phyloP scores from a whole-genome alignment of 2,797 vertebrate genomes.

The Salmo trutta region DNA sequence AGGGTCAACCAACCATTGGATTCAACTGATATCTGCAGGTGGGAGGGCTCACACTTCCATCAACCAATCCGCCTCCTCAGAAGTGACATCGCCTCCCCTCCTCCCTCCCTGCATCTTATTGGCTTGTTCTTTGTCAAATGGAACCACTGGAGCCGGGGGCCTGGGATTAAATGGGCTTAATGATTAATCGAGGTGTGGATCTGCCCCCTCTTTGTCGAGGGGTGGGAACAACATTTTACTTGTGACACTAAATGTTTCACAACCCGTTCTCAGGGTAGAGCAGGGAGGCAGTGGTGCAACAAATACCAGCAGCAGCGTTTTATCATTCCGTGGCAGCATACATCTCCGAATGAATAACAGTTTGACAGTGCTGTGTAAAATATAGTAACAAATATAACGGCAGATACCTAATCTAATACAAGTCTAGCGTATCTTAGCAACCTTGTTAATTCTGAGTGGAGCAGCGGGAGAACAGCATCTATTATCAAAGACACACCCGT shows the following conservation, averaged over 20 bases:
- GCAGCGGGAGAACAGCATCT: conserved; percentile 68
- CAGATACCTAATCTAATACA: conserved; percentile 83
- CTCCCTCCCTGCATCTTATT: conserved; percentile 45
- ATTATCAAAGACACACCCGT: conserved; percentile 70
- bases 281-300: conserved; percentile 26
- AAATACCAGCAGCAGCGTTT: conserved; percentile 57
- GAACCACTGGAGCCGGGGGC: conserved; percentile 57
- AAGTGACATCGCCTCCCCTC: conserved; percentile 56
- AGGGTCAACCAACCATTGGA: conserved; percentile 43
- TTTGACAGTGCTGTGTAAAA: conserved; percentile 74
- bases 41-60: conserved; percentile 53
- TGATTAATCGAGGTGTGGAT: conserved; percentile 69
- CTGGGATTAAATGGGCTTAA: conserved; percentile 71
- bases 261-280: conserved; percentile 33
- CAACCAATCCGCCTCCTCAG: conserved; percentile 54
- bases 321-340: conserved; percentile 69
- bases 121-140: conserved; percentile 63
- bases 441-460: conserved; percentile 79
- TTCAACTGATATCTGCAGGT: conserved; percentile 54
- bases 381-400: conserved; percentile 81
- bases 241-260: conserved; percentile 35
- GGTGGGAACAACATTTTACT: conserved; percentile 69
- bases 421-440: conserved; percentile 82
- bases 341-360: conserved; percentile 79
- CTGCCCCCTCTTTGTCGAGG: conserved; percentile 65